These are phyloP conservation scores for Sthenelais limicola DNA, from an alignment of 2,888 invertebrate species.

Conservation along the genomic window DNA sequence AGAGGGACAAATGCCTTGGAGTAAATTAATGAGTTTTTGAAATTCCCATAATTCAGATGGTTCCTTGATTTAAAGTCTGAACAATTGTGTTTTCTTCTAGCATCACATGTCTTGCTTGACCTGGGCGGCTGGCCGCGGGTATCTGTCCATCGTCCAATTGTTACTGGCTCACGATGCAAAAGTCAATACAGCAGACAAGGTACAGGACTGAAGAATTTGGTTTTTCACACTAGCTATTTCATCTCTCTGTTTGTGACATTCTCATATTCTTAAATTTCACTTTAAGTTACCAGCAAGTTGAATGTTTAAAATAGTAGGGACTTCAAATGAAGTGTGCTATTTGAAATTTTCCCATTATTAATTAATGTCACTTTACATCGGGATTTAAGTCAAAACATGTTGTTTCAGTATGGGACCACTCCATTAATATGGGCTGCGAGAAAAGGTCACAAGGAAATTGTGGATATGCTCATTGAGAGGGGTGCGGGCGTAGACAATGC, in stretches of 20 bases:
- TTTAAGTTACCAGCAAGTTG: background rate
- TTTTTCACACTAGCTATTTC: background rate
- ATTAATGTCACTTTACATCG: no score
- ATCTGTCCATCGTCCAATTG: slow-evolving; percentile 85
- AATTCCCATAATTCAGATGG: no score
- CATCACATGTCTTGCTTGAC: slow-evolving; percentile 96
- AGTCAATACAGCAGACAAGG: slow-evolving; percentile 71
- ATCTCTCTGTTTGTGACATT: no score
- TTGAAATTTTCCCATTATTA: no score
- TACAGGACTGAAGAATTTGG: slow-evolving; percentile 43
- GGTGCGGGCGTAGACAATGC: slow-evolving; percentile 88
- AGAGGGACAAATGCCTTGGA: no score
- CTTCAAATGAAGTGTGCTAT: no score
- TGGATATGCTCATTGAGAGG: slow-evolving; percentile 67
- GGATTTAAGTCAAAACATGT: no score
- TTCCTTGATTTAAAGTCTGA: no score
- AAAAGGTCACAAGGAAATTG: slow-evolving; percentile 68
- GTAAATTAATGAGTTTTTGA: no score
- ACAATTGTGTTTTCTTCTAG: slow-evolving; percentile 70
- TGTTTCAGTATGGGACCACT: slow-evolving; percentile 88
- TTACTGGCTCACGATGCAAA: slow-evolving; percentile 83
- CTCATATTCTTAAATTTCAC: no score
- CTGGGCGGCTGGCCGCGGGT: slow-evolving; percentile 95
- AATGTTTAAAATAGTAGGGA: no score
- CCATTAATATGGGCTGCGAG: slow-evolving; percentile 79